Evolutionary conservation across 2,113 vertebrate species (phyloP), one percentile per base, ranked within the genome.

Genomic region (Hypanus sabinus): DNA sequence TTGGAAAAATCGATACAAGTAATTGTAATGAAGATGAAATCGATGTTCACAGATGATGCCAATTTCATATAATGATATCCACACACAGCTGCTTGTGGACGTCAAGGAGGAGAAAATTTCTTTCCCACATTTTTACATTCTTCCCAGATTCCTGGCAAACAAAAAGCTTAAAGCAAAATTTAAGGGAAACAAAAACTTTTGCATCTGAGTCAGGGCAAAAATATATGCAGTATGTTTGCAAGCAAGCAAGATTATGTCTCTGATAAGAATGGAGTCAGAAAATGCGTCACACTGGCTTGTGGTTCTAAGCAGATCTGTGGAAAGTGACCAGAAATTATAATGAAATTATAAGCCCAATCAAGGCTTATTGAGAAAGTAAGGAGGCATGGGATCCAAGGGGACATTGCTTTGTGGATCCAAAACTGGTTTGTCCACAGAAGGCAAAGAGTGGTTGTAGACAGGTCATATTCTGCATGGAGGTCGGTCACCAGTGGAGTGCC

Each of bases 71-170:
- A 88, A 88, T 88, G 16, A 65, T 33, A 65, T 88, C 85, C 62
- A 62, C 27, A n/a, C 57, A 88, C 60, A 88, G 85, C 85, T 88
- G 85, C 11, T 88, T 65, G 60, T 88, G 85, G 85, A 65, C 85
- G 20, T 88, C 20, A n/a, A 88, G 30, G 62, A 16, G 85, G 60
- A 33, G 85, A 88, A 65, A 88, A 88, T 88, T 88, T 57, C 85
- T 65, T 88, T 88, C 85, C n/a, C 85, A 88, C 62, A n/a, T 88
- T 16, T 88, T 62, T 88, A 60, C 85, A 88, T 65, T 88, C 30
- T 33, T 30, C 6, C 57, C 30, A 7, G 85, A 57, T 33, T 65
- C n/a, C 30, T 88, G 85, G 85, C 60, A 88, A 14, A 16, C 76
- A 79, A 11, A 77, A 33, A 77, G 76, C 3, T n/a, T 33, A 60